Percentiles rank a stretch among this genome's conserved stretches.
Evolutionary conservation across 53 echinoderm and acorn worm genomes (phyloP).

Genomic region (Holothuria leucospilota): DNA sequence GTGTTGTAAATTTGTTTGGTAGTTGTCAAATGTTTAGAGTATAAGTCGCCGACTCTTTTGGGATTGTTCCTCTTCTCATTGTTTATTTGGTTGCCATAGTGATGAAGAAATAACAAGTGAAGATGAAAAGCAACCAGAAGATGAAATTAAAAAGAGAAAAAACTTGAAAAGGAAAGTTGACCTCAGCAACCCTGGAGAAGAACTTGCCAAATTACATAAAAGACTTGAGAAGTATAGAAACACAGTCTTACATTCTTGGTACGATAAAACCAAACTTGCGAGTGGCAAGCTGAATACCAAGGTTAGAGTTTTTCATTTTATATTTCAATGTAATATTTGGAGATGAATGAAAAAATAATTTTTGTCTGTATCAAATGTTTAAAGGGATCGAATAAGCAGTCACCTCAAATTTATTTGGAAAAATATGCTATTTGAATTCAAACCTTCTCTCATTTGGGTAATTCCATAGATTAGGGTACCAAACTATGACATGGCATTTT

Average conservation of each 20-base stretch:
- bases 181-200: conserved; percentile 61
- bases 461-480: too few species aligned
- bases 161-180: conserved; percentile 68
- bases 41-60: too few species aligned
- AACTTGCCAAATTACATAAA: conserved; percentile 81
- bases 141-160: conserved; percentile 2
- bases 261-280: conserved; percentile 83
- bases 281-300: conserved; percentile 79
- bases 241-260: conserved; percentile 83
- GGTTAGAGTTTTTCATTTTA: conserved; percentile 43
- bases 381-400: too few species aligned
- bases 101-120: conserved; percentile 78
- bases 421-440: too few species aligned
- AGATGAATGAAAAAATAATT: too few species aligned
- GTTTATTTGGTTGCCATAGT: not conserved
- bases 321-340: not conserved
- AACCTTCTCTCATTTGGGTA: too few species aligned
- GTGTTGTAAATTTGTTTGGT: too few species aligned
- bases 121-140: conserved; percentile 50
- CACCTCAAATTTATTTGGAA: too few species aligned
- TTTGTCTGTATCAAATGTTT: too few species aligned
- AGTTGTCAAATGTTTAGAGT: too few species aligned
- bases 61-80: too few species aligned
- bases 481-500: too few species aligned
- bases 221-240: conserved; percentile 72